Evolutionary conservation across 2,888 invertebrate genomes (phyloP).

Genomic region (Synergus umbraculus): DNA sequence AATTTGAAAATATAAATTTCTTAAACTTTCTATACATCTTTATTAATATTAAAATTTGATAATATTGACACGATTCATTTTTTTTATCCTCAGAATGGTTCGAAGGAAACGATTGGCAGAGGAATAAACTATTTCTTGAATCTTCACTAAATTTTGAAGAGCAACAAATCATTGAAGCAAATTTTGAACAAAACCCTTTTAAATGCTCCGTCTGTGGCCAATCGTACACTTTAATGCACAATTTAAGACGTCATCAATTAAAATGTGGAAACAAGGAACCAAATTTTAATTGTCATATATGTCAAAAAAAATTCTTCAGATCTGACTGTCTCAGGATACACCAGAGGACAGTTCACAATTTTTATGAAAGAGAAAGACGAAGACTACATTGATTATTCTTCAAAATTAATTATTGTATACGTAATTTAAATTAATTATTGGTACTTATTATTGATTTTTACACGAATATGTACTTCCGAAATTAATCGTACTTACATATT

Average conservation of each 20-base stretch:
- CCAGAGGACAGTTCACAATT: slow-evolving; percentile 50
- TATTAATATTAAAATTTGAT: not conserved
- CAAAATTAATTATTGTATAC: not conserved
- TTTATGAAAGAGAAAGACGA: slow-evolving; percentile 27
- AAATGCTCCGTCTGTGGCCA: slow-evolving; percentile 68
- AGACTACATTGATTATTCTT: not conserved
- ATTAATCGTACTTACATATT: not conserved
- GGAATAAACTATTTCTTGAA: slow-evolving; percentile 21
- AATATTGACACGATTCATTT: not conserved
- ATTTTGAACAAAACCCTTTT: slow-evolving; percentile 69
- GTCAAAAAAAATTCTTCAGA: slow-evolving; percentile 74
- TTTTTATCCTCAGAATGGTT: slow-evolving; percentile 16
- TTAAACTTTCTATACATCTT: not conserved
- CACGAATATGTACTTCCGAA: not conserved
- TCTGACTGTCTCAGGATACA: slow-evolving; percentile 62
- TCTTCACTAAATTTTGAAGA: slow-evolving; percentile 14
- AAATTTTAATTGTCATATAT: slow-evolving; percentile 89
- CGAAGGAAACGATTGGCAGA: slow-evolving; percentile 11
- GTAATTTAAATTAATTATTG: not conserved
- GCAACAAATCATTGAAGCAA: not conserved
- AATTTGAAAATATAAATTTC: not conserved
- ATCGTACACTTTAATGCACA: slow-evolving; percentile 73
- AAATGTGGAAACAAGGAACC: slow-evolving; percentile 83
- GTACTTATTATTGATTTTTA: not conserved
- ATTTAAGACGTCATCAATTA: slow-evolving; percentile 69